Base-by-base conservation (phyloP, 2,797 vertebrate species). In the Podarcis siculus region DNA sequence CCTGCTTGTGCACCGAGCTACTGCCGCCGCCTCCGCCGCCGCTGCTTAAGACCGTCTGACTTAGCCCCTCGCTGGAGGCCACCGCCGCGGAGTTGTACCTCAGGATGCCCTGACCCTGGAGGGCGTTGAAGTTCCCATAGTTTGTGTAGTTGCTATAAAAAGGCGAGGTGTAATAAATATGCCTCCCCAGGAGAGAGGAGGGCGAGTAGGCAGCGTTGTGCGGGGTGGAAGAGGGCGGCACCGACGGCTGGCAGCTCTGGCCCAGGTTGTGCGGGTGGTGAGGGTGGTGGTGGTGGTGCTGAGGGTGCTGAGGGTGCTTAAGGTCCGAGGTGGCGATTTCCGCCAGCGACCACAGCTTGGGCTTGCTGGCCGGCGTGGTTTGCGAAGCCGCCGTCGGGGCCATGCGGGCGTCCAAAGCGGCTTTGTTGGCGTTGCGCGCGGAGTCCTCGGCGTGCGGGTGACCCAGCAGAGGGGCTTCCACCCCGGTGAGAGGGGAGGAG, bases 121-220 rank as follows among this genome's bases (percentile, higher is more conserved):
- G 97, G 49, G 97, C 97, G 94, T 98, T 98, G 94, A 99, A 98
- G 98, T 98, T 99, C 95, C 98, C 98, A 96, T 99, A 99, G 98
- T 98, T 99, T 96, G 98, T 98, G 95, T 99, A 99, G 97, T 98
- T 98, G 97, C 98, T 97, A 92, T 99, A 99, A 98, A 99, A 99
- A 95, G 99, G 98, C 89, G 99, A 98, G 10, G 98, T 98, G 97
- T 99, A 99, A 97, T 99, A 99, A 97, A 99, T 98, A 96, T 98
- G 98, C 93, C 98, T 98, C 95, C 98, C 98, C 81, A 99, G 97
- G 91, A 99, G 98, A 91, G 99, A 98, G 81, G 98, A 97, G 88
- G 98, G 96, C 8, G 98, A 95, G 95, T 98, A 99, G 92, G 98
- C 97, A 85, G 98, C 97, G 93, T 95, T 98, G 88, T 98, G 97